Conservation (phyloP, 2,888 invertebrate species). For the Lymantria monacha region DNA sequence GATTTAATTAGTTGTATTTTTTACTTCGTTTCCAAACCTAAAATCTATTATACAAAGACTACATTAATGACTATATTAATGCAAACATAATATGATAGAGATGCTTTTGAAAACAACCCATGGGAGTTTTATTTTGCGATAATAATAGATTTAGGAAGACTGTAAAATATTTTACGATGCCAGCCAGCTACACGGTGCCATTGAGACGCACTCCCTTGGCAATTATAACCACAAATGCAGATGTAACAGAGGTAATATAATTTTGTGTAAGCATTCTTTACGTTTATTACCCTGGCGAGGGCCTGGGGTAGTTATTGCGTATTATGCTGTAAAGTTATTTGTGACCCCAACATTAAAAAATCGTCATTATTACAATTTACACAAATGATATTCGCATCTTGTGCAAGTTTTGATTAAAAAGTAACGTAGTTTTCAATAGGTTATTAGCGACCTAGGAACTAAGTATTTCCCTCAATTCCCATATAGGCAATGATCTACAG, state of each 20-base stretch:
- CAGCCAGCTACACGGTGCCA: constrained; percentile 26
- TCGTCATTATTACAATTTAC: too few relatives aligned
- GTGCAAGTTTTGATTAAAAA: too few relatives aligned
- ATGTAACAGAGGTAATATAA: constrained; percentile 9
- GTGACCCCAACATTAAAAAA: not conserved
- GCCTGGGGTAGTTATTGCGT: not conserved
- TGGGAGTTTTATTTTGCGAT: constrained; percentile 42
- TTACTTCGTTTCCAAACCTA: too few relatives aligned
- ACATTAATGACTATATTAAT: too few relatives aligned
- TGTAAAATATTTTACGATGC: constrained; percentile 55
- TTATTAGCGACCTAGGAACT: too few relatives aligned
- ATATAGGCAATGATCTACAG: too few relatives aligned
- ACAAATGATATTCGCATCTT: too few relatives aligned
- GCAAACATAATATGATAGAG: too few relatives aligned
- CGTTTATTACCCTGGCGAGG: not conserved
- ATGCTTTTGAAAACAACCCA: constrained; percentile 11
- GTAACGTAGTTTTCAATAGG: too few relatives aligned
- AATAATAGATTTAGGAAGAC: constrained; percentile 52
- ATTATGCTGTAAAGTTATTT: not conserved
- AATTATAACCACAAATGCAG: constrained; percentile 35
- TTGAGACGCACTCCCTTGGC: constrained; percentile 35
- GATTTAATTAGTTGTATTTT: too few relatives aligned
- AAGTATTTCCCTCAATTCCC: too few relatives aligned
- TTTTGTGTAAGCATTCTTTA: not conserved
- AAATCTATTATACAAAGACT: too few relatives aligned